Evolutionary conservation across 2,113 vertebrate species (phyloP), one percentile per base, ranked within the genome.

Genomic region (Indicator indicator): DNA sequence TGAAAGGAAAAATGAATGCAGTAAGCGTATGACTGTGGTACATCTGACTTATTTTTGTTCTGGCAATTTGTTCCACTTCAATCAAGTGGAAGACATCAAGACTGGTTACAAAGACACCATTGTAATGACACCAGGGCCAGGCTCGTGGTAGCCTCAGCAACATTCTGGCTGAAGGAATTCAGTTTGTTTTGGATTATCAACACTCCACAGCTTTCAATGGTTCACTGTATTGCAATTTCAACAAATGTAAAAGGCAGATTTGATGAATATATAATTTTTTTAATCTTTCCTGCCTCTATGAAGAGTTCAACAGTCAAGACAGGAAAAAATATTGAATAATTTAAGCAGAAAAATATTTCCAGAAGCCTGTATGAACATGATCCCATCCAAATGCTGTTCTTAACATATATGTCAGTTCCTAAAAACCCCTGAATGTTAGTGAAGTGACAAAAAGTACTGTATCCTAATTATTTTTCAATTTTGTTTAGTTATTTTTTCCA

Each of bases 121-220:
- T 94, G 71, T 94, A 75, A 72, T 81, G 74, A 36, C 64, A 76
- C 36, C 15, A 87, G 55, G 36, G 26, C 72, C 30, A 68, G 80
- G 62, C 28, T 93, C 0, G 1, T 32, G n/a, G 63, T 89, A 36
- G 70, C 36, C 46, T 79, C 59, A 60, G 68, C 70, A 71, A 38
- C n/a, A 21, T 82, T 90, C 59, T 87, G 62, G 18, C 52, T 83
- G 70, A 91, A 70, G 83, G 56, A 97, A 91, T 83, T 71, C n/a
- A 38, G 69, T 83, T 80, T 92, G 30, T 83, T 86, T 90, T 93
- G 81, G 60, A 69, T 71, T 93, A 83, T 86, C 76, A 86, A 70
- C 95, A 87, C 77, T 79, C 42, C 23, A 27, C 42, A 62, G 11
- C 32, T 86, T 78, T 94, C 58, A 92, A 18, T 78, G 77, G 48